A percentile compares a stretch with the other conserved stretches of the same genome.
Conservation (phyloP, 2,888 invertebrate genomes). For the Drosophila lacicola region DNA sequence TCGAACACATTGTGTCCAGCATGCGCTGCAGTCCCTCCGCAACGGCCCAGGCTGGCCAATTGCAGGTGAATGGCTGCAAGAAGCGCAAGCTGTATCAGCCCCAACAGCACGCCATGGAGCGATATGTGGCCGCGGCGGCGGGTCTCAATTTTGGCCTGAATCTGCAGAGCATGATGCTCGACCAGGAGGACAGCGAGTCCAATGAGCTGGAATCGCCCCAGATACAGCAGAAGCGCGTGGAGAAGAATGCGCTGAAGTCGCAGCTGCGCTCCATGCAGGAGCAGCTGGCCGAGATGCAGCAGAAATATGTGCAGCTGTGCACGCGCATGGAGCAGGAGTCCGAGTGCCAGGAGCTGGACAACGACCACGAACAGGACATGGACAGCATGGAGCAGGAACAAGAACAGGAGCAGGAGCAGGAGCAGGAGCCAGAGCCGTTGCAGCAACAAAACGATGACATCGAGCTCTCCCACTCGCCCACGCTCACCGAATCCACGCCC, state of each 20-base stretch:
- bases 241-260: slow-evolving; percentile 93
- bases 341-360: slow-evolving; percentile 90
- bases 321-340: slow-evolving; percentile 93
- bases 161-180: slow-evolving; percentile 87
- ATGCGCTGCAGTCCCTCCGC: slow-evolving; percentile 95
- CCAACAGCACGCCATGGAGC: slow-evolving; percentile 92
- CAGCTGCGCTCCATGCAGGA: slow-evolving; percentile 95
- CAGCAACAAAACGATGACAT: slow-evolving; percentile 65
- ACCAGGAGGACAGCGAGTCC: slow-evolving; percentile 90
- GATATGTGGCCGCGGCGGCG: slow-evolving; percentile 86
- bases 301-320: slow-evolving; percentile 94
- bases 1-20: slow-evolving; percentile 97
- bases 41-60: slow-evolving; percentile 87
- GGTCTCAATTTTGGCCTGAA: slow-evolving; percentile 87
- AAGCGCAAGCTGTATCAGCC: slow-evolving; percentile 98
- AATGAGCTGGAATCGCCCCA: slow-evolving; percentile 91
- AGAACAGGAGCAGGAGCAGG: slow-evolving; percentile 85
- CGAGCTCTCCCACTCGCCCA: slow-evolving; percentile 80
- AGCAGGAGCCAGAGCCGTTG: slow-evolving; percentile 86
- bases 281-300: slow-evolving; percentile 95
- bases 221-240: slow-evolving; percentile 93
- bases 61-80: slow-evolving; percentile 92
- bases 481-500: slow-evolving; percentile 62
- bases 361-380: slow-evolving; percentile 88
- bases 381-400: slow-evolving; percentile 87